Base-by-base conservation (phyloP, 2,888 invertebrate species). In the Phasia obesa region DNA sequence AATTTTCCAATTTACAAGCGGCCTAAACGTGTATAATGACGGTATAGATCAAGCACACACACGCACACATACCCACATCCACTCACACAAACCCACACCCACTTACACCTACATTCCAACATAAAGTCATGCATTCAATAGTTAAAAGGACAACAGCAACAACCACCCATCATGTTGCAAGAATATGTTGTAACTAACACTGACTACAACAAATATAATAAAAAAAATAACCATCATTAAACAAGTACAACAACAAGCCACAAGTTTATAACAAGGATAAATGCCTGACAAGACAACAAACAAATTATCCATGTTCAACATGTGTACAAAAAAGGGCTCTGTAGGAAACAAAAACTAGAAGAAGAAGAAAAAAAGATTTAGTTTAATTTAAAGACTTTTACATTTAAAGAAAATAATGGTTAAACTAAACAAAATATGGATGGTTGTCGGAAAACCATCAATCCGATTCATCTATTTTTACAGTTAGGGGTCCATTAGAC, bases 1-100 rank as follows among this genome's bases (percentile, higher is more conserved):
- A 88, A 89, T 88, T 89, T 89, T 88, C 89, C 89, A 89, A 89
- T 89, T 89, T 89, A 86, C 87, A 87, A 88, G 88, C 87, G 87
- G 86, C 88, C 85, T 85, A 86, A 87, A 86, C 80, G 74, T 64
- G 23, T 69, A 38, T 69, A 73, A 77, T 74, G 69, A 60, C 74
- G 60, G 55, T 44, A 60, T 81, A 65, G 60, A 71, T 60, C 51
- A 71, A 67, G 82, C 71, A 79, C 75, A 85, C 85, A 79, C 75
- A 77, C 85, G 74, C 59, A 55, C 25, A 27, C 35, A 47, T 21
- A 57, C 21, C 31, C 2, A 51, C 19, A 23, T 15, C 25, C 57
- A 19, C 4, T 4, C 42, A 27, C 42, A 51, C 9, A n/a, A n/a
- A 57, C 21, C 31, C 2, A 51, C 19, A 23, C 19, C 25, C 57